A percentile compares a stretch with the other conserved stretches of the same genome.
These are phyloP conservation scores for Falco berigora DNA, from an alignment of 2,797 vertebrate genomes.

Conservation along the genomic window DNA sequence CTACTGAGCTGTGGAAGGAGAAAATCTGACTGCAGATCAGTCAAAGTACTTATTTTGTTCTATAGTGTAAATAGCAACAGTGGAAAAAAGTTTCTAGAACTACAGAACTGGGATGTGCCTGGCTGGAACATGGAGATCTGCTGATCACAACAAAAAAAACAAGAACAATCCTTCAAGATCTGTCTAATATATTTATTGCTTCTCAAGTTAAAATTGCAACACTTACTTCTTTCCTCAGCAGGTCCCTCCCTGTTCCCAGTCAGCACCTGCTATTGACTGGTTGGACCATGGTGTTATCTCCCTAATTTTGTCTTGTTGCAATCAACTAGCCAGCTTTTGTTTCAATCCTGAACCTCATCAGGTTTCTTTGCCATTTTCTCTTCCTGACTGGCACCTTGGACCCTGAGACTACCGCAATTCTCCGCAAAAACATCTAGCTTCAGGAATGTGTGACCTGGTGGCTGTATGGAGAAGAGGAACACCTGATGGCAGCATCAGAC, in stretches of 20 bases:
- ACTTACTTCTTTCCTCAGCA: not conserved
- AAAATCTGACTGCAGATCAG: not conserved
- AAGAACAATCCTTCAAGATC: not conserved
- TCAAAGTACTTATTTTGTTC: not conserved
- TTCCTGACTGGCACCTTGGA: not conserved
- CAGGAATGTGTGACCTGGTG: not conserved
- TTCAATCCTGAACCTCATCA: not conserved
- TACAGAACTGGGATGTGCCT: not conserved
- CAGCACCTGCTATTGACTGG: not conserved
- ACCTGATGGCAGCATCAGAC: not conserved
- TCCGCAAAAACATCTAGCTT: not conserved
- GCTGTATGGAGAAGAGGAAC: not conserved
- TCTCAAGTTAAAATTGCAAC: not conserved
- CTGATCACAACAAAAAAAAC: not conserved
- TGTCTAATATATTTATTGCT: not conserved
- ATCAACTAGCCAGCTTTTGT: not conserved
- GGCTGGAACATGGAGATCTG: not conserved
- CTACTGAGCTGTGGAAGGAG: not conserved
- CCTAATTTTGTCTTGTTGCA: not conserved
- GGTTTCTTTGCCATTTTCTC: not conserved
- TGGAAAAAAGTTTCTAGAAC: not conserved
- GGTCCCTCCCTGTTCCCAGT: not conserved
- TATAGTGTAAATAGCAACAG: not conserved
- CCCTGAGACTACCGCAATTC: not conserved
- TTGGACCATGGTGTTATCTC: not conserved